Conservation (phyloP, 2,113 vertebrate species). For the Henicopernis longicauda region DNA sequence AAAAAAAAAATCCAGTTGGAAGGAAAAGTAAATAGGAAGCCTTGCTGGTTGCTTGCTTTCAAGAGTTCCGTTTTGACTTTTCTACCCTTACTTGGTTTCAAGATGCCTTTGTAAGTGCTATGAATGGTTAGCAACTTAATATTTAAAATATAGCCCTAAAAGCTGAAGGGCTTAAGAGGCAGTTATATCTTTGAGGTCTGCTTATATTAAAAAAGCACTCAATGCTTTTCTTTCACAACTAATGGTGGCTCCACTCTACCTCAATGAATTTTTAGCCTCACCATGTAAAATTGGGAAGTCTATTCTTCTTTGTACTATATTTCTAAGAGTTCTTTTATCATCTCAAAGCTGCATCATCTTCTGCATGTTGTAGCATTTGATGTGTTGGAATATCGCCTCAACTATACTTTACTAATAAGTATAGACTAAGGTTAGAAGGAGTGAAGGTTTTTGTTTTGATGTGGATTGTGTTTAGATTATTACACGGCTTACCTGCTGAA, state of each 20-base stretch:
- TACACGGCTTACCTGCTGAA: background rate
- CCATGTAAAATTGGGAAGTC: background rate
- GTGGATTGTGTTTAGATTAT: background rate
- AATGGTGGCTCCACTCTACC: background rate
- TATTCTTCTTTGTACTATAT: background rate
- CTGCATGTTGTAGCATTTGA: background rate
- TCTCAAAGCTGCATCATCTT: background rate
- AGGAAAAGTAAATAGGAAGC: background rate
- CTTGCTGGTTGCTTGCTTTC: background rate
- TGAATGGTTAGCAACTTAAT: background rate
- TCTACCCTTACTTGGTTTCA: background rate
- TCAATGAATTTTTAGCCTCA: background rate
- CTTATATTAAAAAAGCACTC: background rate
- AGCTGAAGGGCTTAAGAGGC: background rate
- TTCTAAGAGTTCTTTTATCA: background rate
- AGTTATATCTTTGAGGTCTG: background rate
- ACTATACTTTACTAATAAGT: background rate
- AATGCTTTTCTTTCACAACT: background rate
- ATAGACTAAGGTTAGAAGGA: background rate
- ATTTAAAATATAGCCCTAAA: background rate
- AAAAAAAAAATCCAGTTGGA: background rate
- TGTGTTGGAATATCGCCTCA: background rate
- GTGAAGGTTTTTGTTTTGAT: background rate
- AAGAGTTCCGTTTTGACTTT: background rate
- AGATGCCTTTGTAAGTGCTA: background rate